phyloP scores from a whole-genome alignment of 2,888 invertebrate genomes.

The Tiliacea citrago region DNA sequence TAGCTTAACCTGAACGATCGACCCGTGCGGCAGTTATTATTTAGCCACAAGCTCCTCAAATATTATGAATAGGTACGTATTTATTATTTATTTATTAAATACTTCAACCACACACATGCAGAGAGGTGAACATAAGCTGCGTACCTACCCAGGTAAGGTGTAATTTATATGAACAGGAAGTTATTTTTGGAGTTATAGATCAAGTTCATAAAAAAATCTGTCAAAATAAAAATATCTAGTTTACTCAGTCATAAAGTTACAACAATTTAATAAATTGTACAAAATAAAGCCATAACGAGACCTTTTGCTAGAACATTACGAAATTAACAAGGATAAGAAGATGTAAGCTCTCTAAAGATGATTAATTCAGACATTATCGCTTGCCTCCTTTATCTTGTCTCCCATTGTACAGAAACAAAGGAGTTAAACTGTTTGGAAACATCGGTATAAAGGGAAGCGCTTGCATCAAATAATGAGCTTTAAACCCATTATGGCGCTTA shows the following conservation, averaged over 20 bases:
- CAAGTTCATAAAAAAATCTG: background rate
- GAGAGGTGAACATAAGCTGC: background rate
- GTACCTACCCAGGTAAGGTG: too few relatives aligned
- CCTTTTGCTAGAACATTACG: conserved; percentile 1
- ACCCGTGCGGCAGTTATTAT: too few relatives aligned
- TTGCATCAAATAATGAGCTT: conserved; percentile 64
- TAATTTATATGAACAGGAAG: background rate
- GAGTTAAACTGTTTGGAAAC: conserved; percentile 62
- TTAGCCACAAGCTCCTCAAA: too few relatives aligned
- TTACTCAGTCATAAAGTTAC: background rate
- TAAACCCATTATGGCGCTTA: conserved; percentile 61
- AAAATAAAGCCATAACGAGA: background rate
- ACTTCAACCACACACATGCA: background rate
- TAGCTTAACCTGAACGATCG: too few relatives aligned
- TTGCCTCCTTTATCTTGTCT: conserved; percentile 44
- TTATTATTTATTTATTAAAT: too few relatives aligned
- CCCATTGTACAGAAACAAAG: conserved; percentile 57
- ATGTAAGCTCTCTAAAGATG: conserved; percentile 18
- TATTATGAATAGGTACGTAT: too few relatives aligned
- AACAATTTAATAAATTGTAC: background rate
- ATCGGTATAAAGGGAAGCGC: conserved; percentile 59
- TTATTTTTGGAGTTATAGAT: background rate
- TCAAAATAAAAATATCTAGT: background rate
- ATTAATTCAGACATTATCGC: conserved; percentile 45
- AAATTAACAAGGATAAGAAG: conserved; percentile 9